A percentile compares a stretch with the other conserved stretches of the same genome.
These are phyloP conservation scores for Drosophila barbarae DNA, from an alignment of 2,888 invertebrate species.

Conservation along the genomic window DNA sequence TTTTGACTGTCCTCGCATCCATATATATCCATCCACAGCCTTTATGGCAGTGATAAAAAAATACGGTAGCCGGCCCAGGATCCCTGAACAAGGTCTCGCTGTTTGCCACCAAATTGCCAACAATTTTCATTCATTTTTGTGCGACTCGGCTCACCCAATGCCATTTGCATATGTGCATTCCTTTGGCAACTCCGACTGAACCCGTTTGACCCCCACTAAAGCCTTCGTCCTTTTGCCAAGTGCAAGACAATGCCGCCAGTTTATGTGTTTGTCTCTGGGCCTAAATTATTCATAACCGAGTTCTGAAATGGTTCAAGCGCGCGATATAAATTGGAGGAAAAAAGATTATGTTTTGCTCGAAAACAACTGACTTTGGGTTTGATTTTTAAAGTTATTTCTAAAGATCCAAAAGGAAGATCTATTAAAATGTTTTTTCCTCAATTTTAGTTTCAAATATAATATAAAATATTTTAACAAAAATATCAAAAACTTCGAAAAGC, in stretches of 20 bases:
- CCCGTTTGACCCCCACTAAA: slow-evolving; percentile 20
- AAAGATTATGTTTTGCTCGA: not conserved
- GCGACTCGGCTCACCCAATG: slow-evolving; percentile 31
- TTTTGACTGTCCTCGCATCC: slow-evolving; percentile 57
- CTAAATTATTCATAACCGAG: slow-evolving; percentile 64
- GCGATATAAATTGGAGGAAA: not conserved
- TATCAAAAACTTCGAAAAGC: not conserved
- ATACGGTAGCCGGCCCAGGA: slow-evolving; percentile 55
- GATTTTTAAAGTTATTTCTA: not conserved
- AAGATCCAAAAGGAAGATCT: too few species aligned
- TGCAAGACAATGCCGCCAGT: slow-evolving; percentile 38
- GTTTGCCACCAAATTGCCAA: slow-evolving; percentile 73
- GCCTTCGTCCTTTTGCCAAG: slow-evolving; percentile 43
- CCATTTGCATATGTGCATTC: slow-evolving; percentile 64
- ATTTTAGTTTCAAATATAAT: too few species aligned
- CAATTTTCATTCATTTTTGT: slow-evolving; percentile 73
- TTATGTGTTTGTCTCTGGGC: slow-evolving; percentile 50
- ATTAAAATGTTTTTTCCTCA: too few species aligned
- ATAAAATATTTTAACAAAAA: too few species aligned
- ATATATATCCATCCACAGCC: slow-evolving; percentile 29
- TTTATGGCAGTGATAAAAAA: slow-evolving; percentile 67
- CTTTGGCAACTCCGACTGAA: slow-evolving; percentile 38
- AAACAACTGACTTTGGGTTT: not conserved
- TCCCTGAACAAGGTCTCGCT: slow-evolving; percentile 9
- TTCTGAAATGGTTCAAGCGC: slow-evolving; percentile 7